Percentiles rank a stretch among this genome's conserved stretches.
Evolutionary conservation across 2,888 invertebrate genomes (phyloP).

Genomic region (Agapostemon virescens): DNA sequence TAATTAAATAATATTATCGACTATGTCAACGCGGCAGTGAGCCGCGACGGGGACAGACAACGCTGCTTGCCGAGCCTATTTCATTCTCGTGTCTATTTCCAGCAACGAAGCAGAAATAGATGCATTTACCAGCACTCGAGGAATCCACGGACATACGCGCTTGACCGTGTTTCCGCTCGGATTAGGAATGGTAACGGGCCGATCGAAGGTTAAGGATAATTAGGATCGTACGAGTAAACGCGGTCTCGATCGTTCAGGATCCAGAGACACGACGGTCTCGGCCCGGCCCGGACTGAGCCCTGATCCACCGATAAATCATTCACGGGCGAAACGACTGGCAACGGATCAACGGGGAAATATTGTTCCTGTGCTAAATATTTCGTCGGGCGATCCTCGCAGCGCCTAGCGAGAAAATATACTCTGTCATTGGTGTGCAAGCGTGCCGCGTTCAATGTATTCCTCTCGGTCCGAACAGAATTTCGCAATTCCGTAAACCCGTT

Average conservation of each 20-base stretch:
- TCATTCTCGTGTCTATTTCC: slow-evolving; percentile 65
- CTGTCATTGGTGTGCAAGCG: slow-evolving; percentile 21
- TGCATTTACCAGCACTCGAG: slow-evolving; percentile 53
- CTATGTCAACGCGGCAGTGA: slow-evolving; percentile 10
- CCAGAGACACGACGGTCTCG: not conserved
- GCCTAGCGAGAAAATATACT: slow-evolving; percentile 33
- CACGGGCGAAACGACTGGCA: slow-evolving; percentile 38
- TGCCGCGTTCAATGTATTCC: slow-evolving; percentile 27
- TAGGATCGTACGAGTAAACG: not conserved
- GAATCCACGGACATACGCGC: slow-evolving; percentile 47
- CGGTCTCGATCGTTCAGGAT: not conserved
- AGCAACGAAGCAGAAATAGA: slow-evolving; percentile 64
- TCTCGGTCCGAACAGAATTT: slow-evolving; percentile 15
- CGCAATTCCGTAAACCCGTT: slow-evolving; percentile 42
- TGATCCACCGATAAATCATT: slow-evolving; percentile 31
- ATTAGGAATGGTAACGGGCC: slow-evolving; percentile 38
- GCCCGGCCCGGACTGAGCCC: not conserved
- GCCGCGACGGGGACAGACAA: slow-evolving; percentile 15
- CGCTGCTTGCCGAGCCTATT: slow-evolving; percentile 40
- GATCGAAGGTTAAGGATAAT: slow-evolving; percentile 62
- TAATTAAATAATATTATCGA: slow-evolving; percentile 16
- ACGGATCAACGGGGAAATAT: slow-evolving; percentile 38
- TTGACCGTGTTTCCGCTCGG: slow-evolving; percentile 43
- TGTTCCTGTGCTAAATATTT: slow-evolving; percentile 43
- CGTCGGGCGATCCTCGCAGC: slow-evolving; percentile 27